Conservation (phyloP, 2,797 vertebrate genomes). For the Lepilemur ruficaudatus region DNA sequence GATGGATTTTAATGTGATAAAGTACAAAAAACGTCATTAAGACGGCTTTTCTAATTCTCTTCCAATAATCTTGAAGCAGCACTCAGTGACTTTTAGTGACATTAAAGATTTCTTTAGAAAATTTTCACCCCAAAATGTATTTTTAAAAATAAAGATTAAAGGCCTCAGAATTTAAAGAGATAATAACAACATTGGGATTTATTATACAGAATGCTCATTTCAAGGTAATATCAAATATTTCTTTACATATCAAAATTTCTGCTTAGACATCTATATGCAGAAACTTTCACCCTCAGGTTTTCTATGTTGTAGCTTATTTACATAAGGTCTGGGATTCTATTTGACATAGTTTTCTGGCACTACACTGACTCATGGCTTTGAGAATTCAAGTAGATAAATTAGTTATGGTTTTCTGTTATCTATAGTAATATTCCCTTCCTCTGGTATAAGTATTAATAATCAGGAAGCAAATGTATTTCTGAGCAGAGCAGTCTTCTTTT, state of each 20-base stretch:
- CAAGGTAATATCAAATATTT: background rate
- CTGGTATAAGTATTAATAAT: slow-evolving; percentile 40
- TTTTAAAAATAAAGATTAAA: background rate
- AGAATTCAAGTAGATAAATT: slow-evolving; percentile 47
- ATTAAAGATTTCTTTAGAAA: background rate
- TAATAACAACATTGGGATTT: background rate
- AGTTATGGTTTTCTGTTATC: slow-evolving; percentile 35
- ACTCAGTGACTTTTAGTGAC: background rate
- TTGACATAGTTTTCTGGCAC: background rate
- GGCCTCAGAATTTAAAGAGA: background rate
- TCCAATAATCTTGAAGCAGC: background rate
- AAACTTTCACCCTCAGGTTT: background rate
- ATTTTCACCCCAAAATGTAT: background rate
- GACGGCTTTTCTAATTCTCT: background rate
- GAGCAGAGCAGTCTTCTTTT: background rate
- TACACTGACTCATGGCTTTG: background rate
- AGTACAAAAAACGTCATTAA: background rate
- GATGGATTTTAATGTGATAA: background rate
- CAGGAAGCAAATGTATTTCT: slow-evolving; percentile 48
- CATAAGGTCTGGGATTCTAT: background rate
- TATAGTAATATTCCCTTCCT: slow-evolving; percentile 51
- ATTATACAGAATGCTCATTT: background rate
- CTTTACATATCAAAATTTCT: background rate
- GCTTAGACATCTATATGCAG: background rate
- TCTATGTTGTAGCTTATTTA: background rate